phyloP scores from a whole-genome alignment of 2,113 vertebrate genomes.

The Lophius piscatorius region DNA sequence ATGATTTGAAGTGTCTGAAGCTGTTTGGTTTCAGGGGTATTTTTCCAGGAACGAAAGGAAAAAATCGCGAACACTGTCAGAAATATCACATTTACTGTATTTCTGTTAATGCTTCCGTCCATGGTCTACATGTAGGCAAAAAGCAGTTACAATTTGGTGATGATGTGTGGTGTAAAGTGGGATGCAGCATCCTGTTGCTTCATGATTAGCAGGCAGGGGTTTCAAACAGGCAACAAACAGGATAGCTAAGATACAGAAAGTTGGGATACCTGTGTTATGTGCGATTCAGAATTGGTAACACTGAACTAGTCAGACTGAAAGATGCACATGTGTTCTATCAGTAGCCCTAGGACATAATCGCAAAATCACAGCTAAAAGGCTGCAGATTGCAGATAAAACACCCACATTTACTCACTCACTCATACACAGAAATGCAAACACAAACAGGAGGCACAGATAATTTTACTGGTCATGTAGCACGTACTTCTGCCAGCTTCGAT shows the following conservation, averaged over 20 bases:
- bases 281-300: conserved; percentile 56
- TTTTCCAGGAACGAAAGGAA: conserved; percentile 44
- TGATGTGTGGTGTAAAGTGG: conserved; percentile 19
- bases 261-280: conserved; percentile 36
- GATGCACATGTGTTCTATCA: conserved; percentile 45
- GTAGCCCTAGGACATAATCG: conserved; percentile 63
- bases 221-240: conserved; percentile 55
- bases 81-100: conserved; percentile 44
- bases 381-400: conserved; percentile 68
- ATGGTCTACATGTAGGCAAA: too few relatives aligned
- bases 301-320: conserved; percentile 48
- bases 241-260: conserved; percentile 66
- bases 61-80: conserved; percentile 54
- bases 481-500: conserved; percentile 48
- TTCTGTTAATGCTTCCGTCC: conserved; percentile 40
- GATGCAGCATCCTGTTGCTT: conserved; percentile 36
- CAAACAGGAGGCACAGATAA: conserved; percentile 54
- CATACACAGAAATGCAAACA: conserved; percentile 40
- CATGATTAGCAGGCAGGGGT: conserved; percentile 21
- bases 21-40: conserved; percentile 53
- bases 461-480: conserved; percentile 54
- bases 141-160: conserved; percentile 38
- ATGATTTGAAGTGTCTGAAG: conserved; percentile 44
- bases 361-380: conserved; percentile 64
- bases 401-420: conserved; percentile 26